These are phyloP conservation scores for Cardiocondyla obscurior DNA, from an alignment of 1,140 invertebrate genomes.

Conservation along the genomic window DNA sequence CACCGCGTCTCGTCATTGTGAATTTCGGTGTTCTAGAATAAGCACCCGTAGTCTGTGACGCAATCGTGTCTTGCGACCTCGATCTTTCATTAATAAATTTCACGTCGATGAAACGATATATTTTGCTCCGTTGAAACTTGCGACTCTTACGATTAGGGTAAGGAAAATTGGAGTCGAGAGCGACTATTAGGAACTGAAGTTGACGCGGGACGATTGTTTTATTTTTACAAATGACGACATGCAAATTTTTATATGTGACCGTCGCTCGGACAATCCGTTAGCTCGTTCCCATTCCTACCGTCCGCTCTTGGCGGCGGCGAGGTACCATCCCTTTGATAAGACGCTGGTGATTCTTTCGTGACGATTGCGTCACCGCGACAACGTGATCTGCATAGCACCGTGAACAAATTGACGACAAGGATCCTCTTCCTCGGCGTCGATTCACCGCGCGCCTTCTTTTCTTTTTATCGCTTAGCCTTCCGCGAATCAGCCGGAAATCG, in stretches of 20 bases:
- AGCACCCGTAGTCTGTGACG: slow-evolving; percentile 12
- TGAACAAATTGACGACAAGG: slow-evolving; percentile 60
- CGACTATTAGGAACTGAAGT: background rate
- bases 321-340: slow-evolving; percentile 51
- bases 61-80: background rate
- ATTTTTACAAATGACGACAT: background rate
- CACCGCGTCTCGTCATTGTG: slow-evolving; percentile 55
- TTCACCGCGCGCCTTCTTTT: slow-evolving; percentile 46
- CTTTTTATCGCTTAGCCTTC: slow-evolving; percentile 59
- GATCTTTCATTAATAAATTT: background rate
- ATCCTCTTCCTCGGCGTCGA: slow-evolving; percentile 57
- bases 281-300: slow-evolving; percentile 14
- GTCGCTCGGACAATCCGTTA: slow-evolving; percentile 37
- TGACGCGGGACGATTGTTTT: too few species aligned
- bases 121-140: too few species aligned
- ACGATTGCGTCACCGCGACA: slow-evolving; percentile 56
- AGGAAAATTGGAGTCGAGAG: background rate
- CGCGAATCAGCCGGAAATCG: slow-evolving; percentile 68
- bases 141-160: too few species aligned
- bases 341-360: slow-evolving; percentile 40
- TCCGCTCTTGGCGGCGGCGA: slow-evolving; percentile 40
- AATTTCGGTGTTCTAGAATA: slow-evolving; percentile 65
- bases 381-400: slow-evolving; percentile 52
- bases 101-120: background rate
- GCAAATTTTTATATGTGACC: slow-evolving; percentile 9